Base-by-base conservation (phyloP, 2,797 vertebrate genomes). In the Yasuhikotakia modesta region DNA sequence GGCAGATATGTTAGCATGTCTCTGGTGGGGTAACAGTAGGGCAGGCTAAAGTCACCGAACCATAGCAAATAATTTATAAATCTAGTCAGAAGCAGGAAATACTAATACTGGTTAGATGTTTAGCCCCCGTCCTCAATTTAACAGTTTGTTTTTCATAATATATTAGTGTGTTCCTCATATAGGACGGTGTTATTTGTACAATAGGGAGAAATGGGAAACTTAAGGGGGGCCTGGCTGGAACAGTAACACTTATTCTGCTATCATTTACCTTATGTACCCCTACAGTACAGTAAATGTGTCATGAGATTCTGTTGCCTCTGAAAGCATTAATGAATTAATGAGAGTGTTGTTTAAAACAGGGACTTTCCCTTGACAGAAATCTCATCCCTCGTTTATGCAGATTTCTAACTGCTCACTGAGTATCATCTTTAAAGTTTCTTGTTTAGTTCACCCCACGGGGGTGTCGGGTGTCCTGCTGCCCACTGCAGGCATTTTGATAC, bases 121-220 rank as follows among this genome's bases (percentile, higher is more conserved):
- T 27, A 27, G 27, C 27, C 27, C 27, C 27, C 27, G 2, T 27
- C 27, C 27, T 4, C 27, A 27, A 27, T 27, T 27, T 27, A 27
- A 27, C 27, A 27, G 27, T 27, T 27, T 27, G 27, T 27, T 27
- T 27, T 27, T 27, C n/a, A 27, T 27, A 27, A 27, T 27, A 27
- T 27, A 27, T 27, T 27, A 27, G 27, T 27, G 27, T 27, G 4
- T 27, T 27, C 68, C 61, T 50, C 76, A 55, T 19, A 78, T 50
- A 50, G 48, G 48, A 50, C 48, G 11, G 39, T 81, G 76, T 82
- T 83, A 71, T 17, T 46, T 68, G 60, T 39, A 73, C 67, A 79
- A 81, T 77, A 57, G 67, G 22, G 24, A 74, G 83, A 84, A 87
- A 85, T 22, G 32, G 68, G 70, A 85, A 58, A 79, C 83, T 76